Evolutionary conservation across 2,797 vertebrate genomes (phyloP).

Genomic region (Perodicticus potto): DNA sequence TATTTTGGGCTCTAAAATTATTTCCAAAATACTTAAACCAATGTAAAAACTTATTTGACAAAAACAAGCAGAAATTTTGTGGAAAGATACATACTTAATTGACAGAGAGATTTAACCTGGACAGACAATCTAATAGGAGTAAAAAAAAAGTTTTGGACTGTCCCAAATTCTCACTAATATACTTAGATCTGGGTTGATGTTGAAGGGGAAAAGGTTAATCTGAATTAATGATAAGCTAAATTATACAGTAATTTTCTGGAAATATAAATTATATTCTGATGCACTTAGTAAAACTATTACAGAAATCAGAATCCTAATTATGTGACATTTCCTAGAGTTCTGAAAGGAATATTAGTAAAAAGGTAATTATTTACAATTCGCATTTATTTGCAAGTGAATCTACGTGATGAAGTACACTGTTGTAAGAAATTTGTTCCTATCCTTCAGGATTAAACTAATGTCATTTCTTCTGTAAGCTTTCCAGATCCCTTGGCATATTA

Average conservation of each 20-base stretch:
- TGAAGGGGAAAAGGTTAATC: background rate
- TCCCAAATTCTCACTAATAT: background rate
- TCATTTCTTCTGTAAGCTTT: background rate
- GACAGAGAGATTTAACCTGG: background rate
- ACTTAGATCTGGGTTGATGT: background rate
- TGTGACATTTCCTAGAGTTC: slow-evolving; percentile 50
- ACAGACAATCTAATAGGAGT: background rate
- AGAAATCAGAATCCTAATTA: slow-evolving; percentile 55
- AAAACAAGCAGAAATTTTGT: slow-evolving; percentile 5
- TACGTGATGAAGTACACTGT: background rate
- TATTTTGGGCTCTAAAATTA: slow-evolving; percentile 49
- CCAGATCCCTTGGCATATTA: background rate
- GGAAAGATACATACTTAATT: background rate
- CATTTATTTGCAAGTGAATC: slow-evolving; percentile 42
- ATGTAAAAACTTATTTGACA: background rate
- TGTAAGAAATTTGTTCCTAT: slow-evolving; percentile 10
- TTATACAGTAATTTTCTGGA: slow-evolving; percentile 52
- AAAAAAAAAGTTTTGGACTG: background rate
- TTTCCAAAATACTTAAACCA: slow-evolving; percentile 32
- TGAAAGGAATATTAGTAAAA: slow-evolving; percentile 52
- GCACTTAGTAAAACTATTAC: background rate
- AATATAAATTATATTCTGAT: slow-evolving; percentile 47
- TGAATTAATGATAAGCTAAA: slow-evolving; percentile 37
- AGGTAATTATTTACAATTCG: slow-evolving; percentile 42
- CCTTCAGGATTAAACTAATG: slow-evolving; percentile 23